Evolutionary conservation across 1,140 invertebrate species (phyloP).

Genomic region (Chymomyza costata): DNA sequence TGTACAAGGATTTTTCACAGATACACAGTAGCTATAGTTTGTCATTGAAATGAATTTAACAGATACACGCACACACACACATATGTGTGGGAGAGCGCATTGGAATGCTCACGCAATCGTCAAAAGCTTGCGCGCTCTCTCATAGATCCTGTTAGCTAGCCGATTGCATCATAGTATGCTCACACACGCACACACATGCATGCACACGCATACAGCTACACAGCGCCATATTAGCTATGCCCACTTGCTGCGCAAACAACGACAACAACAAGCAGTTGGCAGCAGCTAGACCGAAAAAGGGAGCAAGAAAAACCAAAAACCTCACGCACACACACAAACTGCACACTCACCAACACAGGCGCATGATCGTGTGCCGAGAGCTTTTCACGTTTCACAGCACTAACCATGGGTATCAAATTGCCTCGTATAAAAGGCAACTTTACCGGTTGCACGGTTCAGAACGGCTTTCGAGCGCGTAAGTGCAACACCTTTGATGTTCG

Average conservation of each 20-base stretch:
- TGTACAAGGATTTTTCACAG: constrained; percentile 30
- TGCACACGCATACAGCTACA: constrained; percentile 9
- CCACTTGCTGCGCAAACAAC: constrained; percentile 45
- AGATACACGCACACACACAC: constrained; percentile 20
- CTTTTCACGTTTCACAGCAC: constrained; percentile 49
- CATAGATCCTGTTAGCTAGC: constrained; percentile 33
- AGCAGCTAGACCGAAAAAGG: constrained; percentile 70
- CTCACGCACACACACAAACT: constrained; percentile 44
- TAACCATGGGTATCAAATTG: constrained; percentile 82
- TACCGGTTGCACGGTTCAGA: constrained; percentile 85
- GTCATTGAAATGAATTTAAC: constrained; percentile 60
- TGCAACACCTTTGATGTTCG: constrained; percentile 77
- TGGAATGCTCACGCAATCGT: constrained; percentile 38
- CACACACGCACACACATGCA: constrained; percentile 20
- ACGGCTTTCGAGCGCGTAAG: constrained; percentile 93
- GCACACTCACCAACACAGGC: constrained; percentile 28
- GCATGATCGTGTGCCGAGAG: constrained; percentile 20
- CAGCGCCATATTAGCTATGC: constrained; percentile 19
- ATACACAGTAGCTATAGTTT: constrained; percentile 34
- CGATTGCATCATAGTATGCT: constrained; percentile 64
- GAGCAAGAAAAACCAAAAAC: constrained; percentile 62
- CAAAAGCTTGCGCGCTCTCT: constrained; percentile 29
- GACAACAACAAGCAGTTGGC: constrained; percentile 12
- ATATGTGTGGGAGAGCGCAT: constrained; percentile 17
- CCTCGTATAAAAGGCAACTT: constrained; percentile 88